phyloP scores from a whole-genome alignment of 2,797 vertebrate genomes.

The Tympanoctomys barrerae region DNA sequence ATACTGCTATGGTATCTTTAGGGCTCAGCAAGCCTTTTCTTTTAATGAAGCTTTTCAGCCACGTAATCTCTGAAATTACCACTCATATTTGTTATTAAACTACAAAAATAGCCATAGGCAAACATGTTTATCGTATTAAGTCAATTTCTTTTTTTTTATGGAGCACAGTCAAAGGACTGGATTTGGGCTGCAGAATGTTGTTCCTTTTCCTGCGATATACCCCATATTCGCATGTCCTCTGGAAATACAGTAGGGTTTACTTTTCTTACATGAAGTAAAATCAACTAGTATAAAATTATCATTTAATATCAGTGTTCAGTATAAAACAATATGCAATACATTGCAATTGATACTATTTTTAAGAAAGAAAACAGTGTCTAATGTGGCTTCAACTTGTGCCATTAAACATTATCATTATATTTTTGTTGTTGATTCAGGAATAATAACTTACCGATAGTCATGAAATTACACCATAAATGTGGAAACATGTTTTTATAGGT shows the following conservation, averaged over 20 bases:
- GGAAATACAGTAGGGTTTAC: not conserved
- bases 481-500: slow-evolving; percentile 35
- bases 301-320: not conserved
- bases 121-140: not conserved
- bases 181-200: not conserved
- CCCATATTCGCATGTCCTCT: not conserved
- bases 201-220: not conserved
- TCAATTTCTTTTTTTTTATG: slow-evolving; percentile 19
- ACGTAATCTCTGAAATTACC: not conserved
- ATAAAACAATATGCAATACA: slow-evolving; percentile 10
- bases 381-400: slow-evolving; percentile 31
- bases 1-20: not conserved
- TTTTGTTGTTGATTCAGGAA: slow-evolving; percentile 30
- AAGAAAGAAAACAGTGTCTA: not conserved
- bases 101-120: not conserved
- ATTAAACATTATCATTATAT: slow-evolving; percentile 41
- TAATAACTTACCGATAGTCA: slow-evolving; percentile 16
- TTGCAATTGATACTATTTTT: slow-evolving; percentile 1
- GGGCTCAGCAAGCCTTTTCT: not conserved
- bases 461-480: slow-evolving; percentile 45
- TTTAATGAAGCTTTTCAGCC: not conserved
- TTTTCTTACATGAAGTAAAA: not conserved
- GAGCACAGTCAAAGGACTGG: not conserved
- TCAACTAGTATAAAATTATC: not conserved
- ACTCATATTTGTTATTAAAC: not conserved